These are phyloP conservation scores for Drosophila parabipectinata DNA, from an alignment of 1,140 invertebrate species.

Conservation along the genomic window DNA sequence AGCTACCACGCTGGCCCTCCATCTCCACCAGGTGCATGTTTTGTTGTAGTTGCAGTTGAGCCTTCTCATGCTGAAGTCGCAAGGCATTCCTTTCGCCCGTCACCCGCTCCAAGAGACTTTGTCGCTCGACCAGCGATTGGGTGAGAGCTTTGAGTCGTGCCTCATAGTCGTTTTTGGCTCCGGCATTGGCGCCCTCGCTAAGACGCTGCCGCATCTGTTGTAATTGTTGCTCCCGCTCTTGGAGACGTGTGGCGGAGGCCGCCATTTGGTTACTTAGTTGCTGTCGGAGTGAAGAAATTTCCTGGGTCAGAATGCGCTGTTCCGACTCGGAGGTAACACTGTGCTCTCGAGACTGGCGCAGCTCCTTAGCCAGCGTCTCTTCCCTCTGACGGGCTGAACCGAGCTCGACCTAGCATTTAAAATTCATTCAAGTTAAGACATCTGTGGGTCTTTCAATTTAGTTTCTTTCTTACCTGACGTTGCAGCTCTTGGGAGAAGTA, in stretches of 20 bases:
- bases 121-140: conserved; percentile 92
- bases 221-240: conserved; percentile 74
- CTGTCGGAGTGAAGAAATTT: conserved; percentile 72
- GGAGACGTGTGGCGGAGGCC: conserved; percentile 64
- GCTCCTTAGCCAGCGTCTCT: conserved; percentile 54
- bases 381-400: conserved; percentile 47
- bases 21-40: conserved; percentile 51
- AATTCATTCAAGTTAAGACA: no score
- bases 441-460: no score
- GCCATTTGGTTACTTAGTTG: conserved; percentile 82
- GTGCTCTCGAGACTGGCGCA: conserved; percentile 53
- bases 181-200: conserved; percentile 46
- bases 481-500: conserved; percentile 45
- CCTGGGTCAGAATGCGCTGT: conserved; percentile 72
- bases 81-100: conserved; percentile 93
- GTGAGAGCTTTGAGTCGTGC: conserved; percentile 89
- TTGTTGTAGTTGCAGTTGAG: conserved; percentile 86
- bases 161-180: conserved; percentile 86
- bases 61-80: conserved; percentile 90
- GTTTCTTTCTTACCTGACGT: no score
- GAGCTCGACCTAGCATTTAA: no score
- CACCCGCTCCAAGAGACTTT: conserved; percentile 90
- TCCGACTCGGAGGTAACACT: conserved; percentile 61
- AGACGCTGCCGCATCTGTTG: conserved; percentile 58
- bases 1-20: conserved; percentile 54